phyloP scores from a whole-genome alignment of 2,888 invertebrate species.

The Conops quadrifasciatus region DNA sequence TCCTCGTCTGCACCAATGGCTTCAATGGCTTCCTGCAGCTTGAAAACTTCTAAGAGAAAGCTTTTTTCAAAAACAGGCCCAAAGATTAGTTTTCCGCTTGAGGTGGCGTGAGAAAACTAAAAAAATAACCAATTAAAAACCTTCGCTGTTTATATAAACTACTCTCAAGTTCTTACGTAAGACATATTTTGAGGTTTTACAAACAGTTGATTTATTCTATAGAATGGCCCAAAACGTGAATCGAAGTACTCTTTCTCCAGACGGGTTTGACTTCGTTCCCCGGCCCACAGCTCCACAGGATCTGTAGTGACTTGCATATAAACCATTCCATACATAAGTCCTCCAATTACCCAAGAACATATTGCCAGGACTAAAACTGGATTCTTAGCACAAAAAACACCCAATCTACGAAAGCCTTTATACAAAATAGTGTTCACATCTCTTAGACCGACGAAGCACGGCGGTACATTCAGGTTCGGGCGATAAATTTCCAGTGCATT shows the following conservation, averaged over 20 bases:
- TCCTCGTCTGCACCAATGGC: constrained; percentile 68
- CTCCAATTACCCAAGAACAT: constrained; percentile 69
- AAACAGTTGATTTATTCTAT: constrained; percentile 88
- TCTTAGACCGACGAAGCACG: constrained; percentile 57
- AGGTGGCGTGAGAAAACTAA: constrained; percentile 63
- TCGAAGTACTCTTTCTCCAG: constrained; percentile 89
- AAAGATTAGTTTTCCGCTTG: constrained; percentile 67
- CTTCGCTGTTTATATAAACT: not conserved
- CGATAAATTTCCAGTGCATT: constrained; percentile 44
- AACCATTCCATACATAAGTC: constrained; percentile 74
- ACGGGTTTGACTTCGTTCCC: constrained; percentile 80
- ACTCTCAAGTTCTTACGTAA: constrained; percentile 62
- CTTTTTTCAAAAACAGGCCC: constrained; percentile 83
- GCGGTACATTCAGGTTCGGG: constrained; percentile 48
- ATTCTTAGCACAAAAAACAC: constrained; percentile 72
- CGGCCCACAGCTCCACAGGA: constrained; percentile 94
- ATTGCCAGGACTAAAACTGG: constrained; percentile 73
- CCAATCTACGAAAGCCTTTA: constrained; percentile 64
- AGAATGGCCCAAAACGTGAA: constrained; percentile 86
- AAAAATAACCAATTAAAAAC: constrained; percentile 17
- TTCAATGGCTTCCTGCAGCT: constrained; percentile 74
- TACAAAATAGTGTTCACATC: constrained; percentile 55
- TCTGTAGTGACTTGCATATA: constrained; percentile 80
- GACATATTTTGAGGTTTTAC: constrained; percentile 72
- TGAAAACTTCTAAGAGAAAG: constrained; percentile 77